A percentile compares a stretch with the other conserved stretches of the same genome.
These are phyloP conservation scores for Drosophila malerkotliana DNA, from an alignment of 1,140 invertebrate species.

Conservation along the genomic window DNA sequence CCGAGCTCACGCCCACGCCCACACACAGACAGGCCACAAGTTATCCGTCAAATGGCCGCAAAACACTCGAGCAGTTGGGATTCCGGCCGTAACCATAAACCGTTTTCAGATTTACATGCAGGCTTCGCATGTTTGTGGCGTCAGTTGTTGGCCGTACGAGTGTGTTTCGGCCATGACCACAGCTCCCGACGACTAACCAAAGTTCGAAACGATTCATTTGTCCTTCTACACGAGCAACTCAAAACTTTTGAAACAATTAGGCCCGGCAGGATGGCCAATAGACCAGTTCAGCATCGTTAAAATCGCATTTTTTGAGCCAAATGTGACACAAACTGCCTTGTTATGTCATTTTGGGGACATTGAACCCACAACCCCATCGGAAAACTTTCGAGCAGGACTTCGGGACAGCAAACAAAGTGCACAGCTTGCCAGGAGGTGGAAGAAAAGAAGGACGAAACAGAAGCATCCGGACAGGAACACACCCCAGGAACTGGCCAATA, in stretches of 20 bases:
- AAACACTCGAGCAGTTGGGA: slow-evolving; percentile 63
- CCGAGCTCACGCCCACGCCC: slow-evolving; percentile 17
- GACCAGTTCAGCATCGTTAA: slow-evolving; percentile 55
- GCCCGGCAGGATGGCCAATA: slow-evolving; percentile 56
- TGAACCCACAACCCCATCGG: slow-evolving; percentile 55
- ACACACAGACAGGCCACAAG: slow-evolving; percentile 54
- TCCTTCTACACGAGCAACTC: slow-evolving; percentile 53
- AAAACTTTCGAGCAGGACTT: slow-evolving; percentile 8
- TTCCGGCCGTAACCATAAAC: slow-evolving; percentile 72
- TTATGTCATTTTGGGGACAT: slow-evolving; percentile 68
- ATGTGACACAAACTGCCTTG: slow-evolving; percentile 75
- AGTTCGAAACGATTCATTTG: slow-evolving; percentile 67
- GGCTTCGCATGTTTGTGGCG: slow-evolving; percentile 51
- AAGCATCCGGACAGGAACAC: slow-evolving; percentile 15
- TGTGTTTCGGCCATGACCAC: slow-evolving; percentile 9
- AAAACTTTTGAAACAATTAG: slow-evolving; percentile 71
- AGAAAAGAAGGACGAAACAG: slow-evolving; percentile 31
- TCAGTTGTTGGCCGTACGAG: slow-evolving; percentile 38
- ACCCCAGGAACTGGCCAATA: slow-evolving; percentile 58
- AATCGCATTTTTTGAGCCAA: slow-evolving; percentile 74
- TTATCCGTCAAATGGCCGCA: slow-evolving; percentile 74
- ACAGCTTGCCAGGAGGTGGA: slow-evolving; percentile 29
- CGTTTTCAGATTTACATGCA: slow-evolving; percentile 76
- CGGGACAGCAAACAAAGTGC: slow-evolving; percentile 45
- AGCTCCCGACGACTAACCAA: neutral